Evolutionary conservation across 2,113 vertebrate genomes (phyloP).

Genomic region (Panthera tigris): DNA sequence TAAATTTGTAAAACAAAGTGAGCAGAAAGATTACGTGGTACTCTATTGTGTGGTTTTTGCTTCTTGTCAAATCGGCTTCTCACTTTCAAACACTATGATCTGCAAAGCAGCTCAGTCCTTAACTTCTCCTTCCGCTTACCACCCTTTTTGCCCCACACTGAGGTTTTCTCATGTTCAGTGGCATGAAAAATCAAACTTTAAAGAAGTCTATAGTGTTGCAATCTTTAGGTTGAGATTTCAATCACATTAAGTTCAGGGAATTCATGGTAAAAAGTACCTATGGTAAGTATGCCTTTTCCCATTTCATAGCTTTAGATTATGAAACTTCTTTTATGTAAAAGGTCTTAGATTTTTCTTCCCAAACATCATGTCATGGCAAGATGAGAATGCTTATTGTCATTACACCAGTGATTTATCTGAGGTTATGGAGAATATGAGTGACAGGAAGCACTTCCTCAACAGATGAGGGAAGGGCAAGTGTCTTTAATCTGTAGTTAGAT

Average conservation of each 20-base stretch:
- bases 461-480: neutral
- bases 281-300: neutral
- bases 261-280: conserved; percentile 60
- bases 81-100: conserved; percentile 61
- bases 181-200: conserved; percentile 43
- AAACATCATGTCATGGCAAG: neutral
- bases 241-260: conserved; percentile 48
- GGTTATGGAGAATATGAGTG: conserved; percentile 72
- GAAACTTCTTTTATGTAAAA: conserved; percentile 53
- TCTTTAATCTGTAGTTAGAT: conserved; percentile 40
- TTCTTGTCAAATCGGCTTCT: conserved; percentile 27
- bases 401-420: conserved; percentile 32
- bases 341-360: neutral
- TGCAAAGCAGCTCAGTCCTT: conserved; percentile 44
- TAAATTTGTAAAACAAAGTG: conserved; percentile 2
- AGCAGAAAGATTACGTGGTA: neutral
- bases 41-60: conserved; percentile 64
- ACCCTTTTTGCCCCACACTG: neutral
- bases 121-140: conserved; percentile 44
- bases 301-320: conserved; percentile 15
- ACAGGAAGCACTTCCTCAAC: conserved; percentile 59
- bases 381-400: conserved; percentile 37
- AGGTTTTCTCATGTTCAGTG: conserved; percentile 35
- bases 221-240: conserved; percentile 57
- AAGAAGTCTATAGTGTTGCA: conserved; percentile 38